Base-by-base conservation (phyloP, 2,888 invertebrate genomes). In the Drosophila kokeensis region DNA sequence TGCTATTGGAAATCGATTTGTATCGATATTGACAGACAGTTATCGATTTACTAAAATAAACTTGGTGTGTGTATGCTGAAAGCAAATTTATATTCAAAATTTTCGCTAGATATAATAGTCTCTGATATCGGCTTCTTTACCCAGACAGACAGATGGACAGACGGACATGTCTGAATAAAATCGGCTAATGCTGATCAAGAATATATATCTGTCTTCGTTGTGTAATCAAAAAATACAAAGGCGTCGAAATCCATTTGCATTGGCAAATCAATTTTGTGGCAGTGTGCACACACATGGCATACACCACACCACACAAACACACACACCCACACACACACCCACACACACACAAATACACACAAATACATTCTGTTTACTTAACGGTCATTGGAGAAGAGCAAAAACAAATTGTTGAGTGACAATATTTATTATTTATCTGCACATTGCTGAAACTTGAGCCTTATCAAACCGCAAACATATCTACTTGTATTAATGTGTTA, bases 381-480 rank as follows among this genome's bases (percentile, higher is more conserved):
- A 69, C 61, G 76, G 75, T 79, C 65, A 69, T 65, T 65, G 61
- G 54, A 55, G 50, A 50, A 62, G 48, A 69, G 42, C 32, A 34
- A 24, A 40, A 60, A 50, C 34, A 58, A 69, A 53, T 53, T 59
- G 55, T 53, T 52, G 58, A 57, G 32, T 66, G 54, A 34, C 32
- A 48, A 57, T 69, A 55, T 55, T 69, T 32, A 64, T 42, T 61
- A 55, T 74, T 61, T 61, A 64, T 59, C 29, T 55, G 57, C 27
- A 54, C 50, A 61, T 75, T 58, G 38, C 61, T 65, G n/a, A 27
- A 55, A 60, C 24, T 38, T 49, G 18, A 63, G n/a, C 34, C 48
- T 50, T 58, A 61, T 69, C 53, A 61, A 50, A 15, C 24, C 18
- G 27, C 21, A 38, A 54, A 48, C 13, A 42, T 38, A 15, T 29